These are phyloP conservation scores for Mixornis gularis DNA, from an alignment of 2,113 vertebrate species.

Conservation along the genomic window DNA sequence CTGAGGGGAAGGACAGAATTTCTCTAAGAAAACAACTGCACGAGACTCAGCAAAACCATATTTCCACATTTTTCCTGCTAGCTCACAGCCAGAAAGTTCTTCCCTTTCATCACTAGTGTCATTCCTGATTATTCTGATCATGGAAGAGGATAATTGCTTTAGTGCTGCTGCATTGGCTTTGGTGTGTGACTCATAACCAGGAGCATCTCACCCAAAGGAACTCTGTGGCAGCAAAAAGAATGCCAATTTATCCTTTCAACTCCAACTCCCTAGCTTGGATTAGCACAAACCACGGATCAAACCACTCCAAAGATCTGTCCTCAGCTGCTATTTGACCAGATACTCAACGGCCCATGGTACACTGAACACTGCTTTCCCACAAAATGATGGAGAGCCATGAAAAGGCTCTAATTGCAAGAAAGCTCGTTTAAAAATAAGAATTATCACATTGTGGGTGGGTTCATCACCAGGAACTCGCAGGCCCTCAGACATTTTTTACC, in stretches of 20 bases:
- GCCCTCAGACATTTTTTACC: background rate
- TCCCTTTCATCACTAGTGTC: background rate
- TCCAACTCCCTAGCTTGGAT: background rate
- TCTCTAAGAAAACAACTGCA: background rate
- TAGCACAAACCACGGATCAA: background rate
- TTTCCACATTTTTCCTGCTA: background rate
- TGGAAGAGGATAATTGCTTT: background rate
- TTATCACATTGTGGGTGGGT: background rate
- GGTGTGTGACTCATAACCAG: background rate
- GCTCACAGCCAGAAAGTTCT: background rate
- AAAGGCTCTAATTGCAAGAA: background rate
- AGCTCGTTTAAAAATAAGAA: background rate
- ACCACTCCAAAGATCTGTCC: background rate
- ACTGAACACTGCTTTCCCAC: background rate
- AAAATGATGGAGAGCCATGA: background rate
- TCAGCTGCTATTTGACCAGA: background rate
- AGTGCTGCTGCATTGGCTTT: background rate
- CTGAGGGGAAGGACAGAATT: background rate
- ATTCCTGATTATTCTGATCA: background rate
- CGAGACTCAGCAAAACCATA: accelerated
- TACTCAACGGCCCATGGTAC: background rate
- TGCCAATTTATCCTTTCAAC: background rate
- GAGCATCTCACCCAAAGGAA: background rate
- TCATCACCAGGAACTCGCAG: background rate
- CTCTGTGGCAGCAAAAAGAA: background rate